These are phyloP conservation scores for Stegodyphus mimosarum DNA, from an alignment of 1,140 invertebrate genomes.

Conservation along the genomic window DNA sequence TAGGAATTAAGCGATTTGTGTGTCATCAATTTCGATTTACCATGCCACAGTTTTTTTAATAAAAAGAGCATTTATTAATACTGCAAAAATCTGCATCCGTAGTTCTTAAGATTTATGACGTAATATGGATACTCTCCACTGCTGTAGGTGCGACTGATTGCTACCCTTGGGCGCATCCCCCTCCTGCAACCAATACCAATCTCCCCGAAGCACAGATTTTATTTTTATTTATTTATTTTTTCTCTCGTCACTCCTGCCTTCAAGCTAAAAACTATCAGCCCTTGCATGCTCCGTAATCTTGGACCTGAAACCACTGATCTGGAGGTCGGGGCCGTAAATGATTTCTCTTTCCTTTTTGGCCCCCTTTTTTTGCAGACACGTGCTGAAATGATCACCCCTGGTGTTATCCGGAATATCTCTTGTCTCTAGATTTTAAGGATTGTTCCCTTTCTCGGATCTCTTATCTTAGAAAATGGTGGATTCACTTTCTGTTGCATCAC, in stretches of 20 bases:
- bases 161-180: neutral
- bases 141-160: slow-evolving; percentile 22
- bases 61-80: too few species aligned
- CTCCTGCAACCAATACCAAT: neutral
- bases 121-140: neutral
- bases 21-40: too few species aligned
- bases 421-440: too few species aligned
- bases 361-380: slow-evolving; percentile 2
- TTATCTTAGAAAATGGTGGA: too few species aligned
- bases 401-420: neutral
- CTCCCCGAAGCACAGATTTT: slow-evolving; percentile 10
- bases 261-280: slow-evolving; percentile 46
- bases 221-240: slow-evolving; percentile 43
- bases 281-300: slow-evolving; percentile 23
- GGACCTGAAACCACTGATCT: slow-evolving; percentile 35
- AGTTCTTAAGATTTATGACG: too few species aligned
- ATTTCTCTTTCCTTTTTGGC: slow-evolving; percentile 1
- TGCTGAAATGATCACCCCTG: slow-evolving; percentile 45
- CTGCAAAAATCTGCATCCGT: too few species aligned
- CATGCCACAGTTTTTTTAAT: too few species aligned
- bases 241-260: slow-evolving; percentile 4
- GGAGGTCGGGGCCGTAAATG: slow-evolving; percentile 23
- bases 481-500: too few species aligned
- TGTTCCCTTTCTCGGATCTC: too few species aligned
- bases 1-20: too few species aligned